These are phyloP conservation scores for Menidia beryllina DNA, from an alignment of 2,113 vertebrate genomes.

Conservation along the genomic window DNA sequence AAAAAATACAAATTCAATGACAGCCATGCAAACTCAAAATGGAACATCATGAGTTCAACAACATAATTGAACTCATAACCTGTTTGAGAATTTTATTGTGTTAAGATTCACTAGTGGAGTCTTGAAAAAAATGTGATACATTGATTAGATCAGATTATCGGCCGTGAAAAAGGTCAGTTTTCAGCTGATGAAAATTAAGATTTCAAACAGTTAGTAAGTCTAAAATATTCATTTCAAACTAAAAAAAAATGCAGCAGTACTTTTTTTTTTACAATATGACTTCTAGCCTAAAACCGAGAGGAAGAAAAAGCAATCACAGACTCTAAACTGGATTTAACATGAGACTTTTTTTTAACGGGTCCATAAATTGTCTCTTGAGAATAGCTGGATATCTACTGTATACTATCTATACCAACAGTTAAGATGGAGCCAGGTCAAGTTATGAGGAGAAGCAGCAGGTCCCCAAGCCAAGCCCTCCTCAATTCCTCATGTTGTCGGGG, in stretches of 20 bases:
- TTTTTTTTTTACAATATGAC: conserved; percentile 1
- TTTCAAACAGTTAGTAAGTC: conserved; percentile 46
- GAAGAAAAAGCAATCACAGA: background rate
- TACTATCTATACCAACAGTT: too few relatives aligned
- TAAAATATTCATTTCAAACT: conserved; percentile 8
- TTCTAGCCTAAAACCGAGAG: background rate
- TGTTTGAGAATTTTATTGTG: background rate
- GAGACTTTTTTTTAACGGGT: background rate
- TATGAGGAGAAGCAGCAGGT: too few relatives aligned
- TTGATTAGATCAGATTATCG: background rate
- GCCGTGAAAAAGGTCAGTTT: background rate
- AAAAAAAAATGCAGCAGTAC: conserved; percentile 48
- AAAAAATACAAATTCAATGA: conserved; percentile 27
- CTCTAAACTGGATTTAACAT: background rate
- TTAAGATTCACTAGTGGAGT: background rate
- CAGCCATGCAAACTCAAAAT: conserved; percentile 49
- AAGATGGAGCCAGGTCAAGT: too few relatives aligned
- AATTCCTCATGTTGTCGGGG: too few relatives aligned
- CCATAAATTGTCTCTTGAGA: background rate
- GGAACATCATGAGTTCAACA: background rate
- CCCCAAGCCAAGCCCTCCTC: too few relatives aligned
- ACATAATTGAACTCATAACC: too few relatives aligned
- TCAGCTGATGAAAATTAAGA: conserved; percentile 19
- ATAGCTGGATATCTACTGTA: too few relatives aligned
- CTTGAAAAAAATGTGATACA: background rate